Base-by-base conservation (phyloP, 2,888 invertebrate species). In the Rhagonycha lutea region DNA sequence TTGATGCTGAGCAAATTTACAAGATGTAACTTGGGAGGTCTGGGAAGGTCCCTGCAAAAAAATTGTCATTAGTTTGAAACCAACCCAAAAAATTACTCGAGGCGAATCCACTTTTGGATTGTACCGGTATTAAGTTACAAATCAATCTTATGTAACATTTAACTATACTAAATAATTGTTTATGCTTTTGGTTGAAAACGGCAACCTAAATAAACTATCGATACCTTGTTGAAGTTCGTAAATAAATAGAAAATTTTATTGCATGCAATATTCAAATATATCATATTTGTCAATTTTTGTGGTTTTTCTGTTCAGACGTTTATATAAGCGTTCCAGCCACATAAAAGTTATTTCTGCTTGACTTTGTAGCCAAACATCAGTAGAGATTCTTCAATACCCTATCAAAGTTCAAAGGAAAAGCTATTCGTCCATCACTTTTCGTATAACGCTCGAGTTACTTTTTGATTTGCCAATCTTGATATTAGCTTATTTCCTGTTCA, bases 291-390 rank as follows among this genome's bases (percentile, higher is more conserved):
- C 63, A 65, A 65, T 24, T 73, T 32, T 32, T 62, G 60, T 68
- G 72, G 72, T 65, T 73, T 69, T 67, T 70, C 65, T 70, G 24
- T 29, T 23, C 29, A 61, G 32, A 26, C 67, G 70, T 70, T 72
- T 75, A 75, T 72, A 72, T 24, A 14, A 68, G 29, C 61, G 29
- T 62, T 76, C 32, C 67, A 76, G 73, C 76, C 73, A 61, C 70
- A 76, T 73, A 70, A 72, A 76, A 76, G 68, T 73, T 78, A 75
- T 75, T 78, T 78, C 61, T 75, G 70, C 70, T 76, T 69, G 78
- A 78, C 78, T 78, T 78, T 78, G 73, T 75, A 73, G 73, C 78
- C 73, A 73, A 78, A 73, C 73, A 71, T 76, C 71, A 63, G 73
- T 67, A 76, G 76, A 78, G 78, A 78, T 75, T 68, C 32, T 73